Conservation (phyloP, 2,113 vertebrate genomes). For the Myiagra hebetior region DNA sequence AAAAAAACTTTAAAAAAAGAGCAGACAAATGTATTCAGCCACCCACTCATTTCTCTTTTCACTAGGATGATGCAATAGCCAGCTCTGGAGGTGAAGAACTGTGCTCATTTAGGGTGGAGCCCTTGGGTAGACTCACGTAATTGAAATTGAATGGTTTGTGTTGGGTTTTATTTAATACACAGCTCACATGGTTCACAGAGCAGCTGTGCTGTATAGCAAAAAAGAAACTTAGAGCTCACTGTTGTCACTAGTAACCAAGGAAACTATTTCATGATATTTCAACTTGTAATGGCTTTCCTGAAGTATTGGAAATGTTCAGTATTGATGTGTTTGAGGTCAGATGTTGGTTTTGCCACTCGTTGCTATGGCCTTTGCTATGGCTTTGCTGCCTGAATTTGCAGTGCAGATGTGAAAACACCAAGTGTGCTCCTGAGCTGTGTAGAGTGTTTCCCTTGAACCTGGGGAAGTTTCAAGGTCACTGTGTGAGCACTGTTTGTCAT, state of each 20-base stretch:
- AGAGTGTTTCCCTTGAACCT: background rate
- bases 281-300: background rate
- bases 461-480: background rate
- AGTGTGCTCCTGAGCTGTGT: background rate
- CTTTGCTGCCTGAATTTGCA: background rate
- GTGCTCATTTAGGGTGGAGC: background rate
- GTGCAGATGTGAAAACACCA: background rate
- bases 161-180: background rate
- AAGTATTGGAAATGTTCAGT: background rate
- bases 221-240: background rate
- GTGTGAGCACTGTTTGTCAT: accelerated
- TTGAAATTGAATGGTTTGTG: background rate
- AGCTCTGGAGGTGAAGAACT: background rate
- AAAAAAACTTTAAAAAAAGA: background rate
- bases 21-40: background rate
- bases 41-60: background rate
- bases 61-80: constrained; percentile 8
- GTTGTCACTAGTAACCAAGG: background rate
- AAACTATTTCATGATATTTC: background rate
- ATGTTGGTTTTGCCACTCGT: background rate
- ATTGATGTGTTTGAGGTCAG: background rate
- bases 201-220: background rate
- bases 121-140: background rate
- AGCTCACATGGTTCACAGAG: background rate
- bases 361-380: background rate